Percentiles rank a stretch among this genome's conserved stretches.
Evolutionary conservation across 2,888 invertebrate genomes (phyloP).

Genomic region (Lepeophtheirus nordmannii): DNA sequence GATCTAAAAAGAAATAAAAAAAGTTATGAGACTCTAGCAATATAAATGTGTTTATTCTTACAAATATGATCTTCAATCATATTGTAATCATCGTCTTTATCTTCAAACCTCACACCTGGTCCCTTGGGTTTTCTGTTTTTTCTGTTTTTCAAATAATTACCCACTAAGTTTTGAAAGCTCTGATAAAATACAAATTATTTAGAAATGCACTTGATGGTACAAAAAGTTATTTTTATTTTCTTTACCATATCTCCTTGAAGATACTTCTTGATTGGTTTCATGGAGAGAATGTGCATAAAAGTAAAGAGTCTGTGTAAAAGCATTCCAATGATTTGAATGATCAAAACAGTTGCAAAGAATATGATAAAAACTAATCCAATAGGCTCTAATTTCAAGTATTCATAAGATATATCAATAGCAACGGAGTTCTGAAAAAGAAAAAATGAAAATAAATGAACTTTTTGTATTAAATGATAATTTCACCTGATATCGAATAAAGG

Average conservation of each 20-base stretch:
- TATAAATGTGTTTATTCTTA: too few relatives aligned
- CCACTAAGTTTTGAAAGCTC: too few relatives aligned
- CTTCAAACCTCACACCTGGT: too few relatives aligned
- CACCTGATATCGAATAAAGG: not conserved
- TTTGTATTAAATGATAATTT: not conserved
- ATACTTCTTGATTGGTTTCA: constrained; percentile 34
- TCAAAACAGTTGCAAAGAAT: constrained; percentile 37
- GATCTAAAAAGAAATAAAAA: too few relatives aligned
- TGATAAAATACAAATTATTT: too few relatives aligned
- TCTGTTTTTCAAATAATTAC: too few relatives aligned
- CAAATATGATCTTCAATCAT: too few relatives aligned
- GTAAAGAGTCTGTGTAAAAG: constrained; percentile 39
- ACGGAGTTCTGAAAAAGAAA: not conserved
- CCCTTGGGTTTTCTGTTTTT: too few relatives aligned
- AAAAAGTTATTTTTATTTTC: too few relatives aligned
- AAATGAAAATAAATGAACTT: constrained; percentile 5
- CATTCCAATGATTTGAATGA: constrained; percentile 40
- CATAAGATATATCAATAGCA: constrained; percentile 24
- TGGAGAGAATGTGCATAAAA: constrained; percentile 38
- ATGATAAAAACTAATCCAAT: constrained; percentile 38
- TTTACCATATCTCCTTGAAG: not conserved
- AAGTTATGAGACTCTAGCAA: too few relatives aligned
- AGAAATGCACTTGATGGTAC: too few relatives aligned
- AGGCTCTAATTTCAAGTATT: constrained; percentile 35
- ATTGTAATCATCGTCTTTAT: too few relatives aligned